Evolutionary conservation across 2,797 vertebrate genomes (phyloP).

Genomic region (Melanotaenia trifasciata): DNA sequence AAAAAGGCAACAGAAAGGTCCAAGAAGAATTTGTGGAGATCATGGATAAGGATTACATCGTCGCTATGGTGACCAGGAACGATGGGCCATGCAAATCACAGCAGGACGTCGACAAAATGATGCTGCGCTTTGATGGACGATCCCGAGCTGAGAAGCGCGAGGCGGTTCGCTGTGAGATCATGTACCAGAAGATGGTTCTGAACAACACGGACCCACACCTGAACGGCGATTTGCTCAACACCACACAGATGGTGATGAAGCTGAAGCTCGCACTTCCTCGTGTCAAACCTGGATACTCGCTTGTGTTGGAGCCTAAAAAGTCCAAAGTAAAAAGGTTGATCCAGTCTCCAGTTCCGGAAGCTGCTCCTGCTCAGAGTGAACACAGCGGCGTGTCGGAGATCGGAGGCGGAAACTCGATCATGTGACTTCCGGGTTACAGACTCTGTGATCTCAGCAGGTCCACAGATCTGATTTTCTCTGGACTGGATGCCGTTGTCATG

Average conservation of each 20-base stretch:
- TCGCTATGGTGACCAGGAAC: constrained; percentile 67
- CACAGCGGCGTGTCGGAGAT: neutral
- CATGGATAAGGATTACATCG: constrained; percentile 67
- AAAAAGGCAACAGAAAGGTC: neutral
- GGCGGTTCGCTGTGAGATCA: constrained; percentile 77
- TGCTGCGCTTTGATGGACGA: constrained; percentile 72
- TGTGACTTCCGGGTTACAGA: constrained; percentile 7
- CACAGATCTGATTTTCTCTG: too few relatives aligned
- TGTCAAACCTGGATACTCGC: constrained; percentile 68
- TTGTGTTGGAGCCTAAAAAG: constrained; percentile 62
- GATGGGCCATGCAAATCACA: constrained; percentile 81
- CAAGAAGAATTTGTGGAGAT: constrained; percentile 39
- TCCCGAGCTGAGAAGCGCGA: constrained; percentile 69
- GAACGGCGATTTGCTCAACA: constrained; percentile 4
- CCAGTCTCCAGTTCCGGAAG: accelerated
- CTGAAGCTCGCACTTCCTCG: constrained; percentile 78
- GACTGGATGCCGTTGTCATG: too few relatives aligned
- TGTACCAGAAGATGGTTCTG: constrained; percentile 80
- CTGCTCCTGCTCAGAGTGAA: neutral
- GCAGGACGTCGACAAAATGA: constrained; percentile 80
- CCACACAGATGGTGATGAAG: constrained; percentile 66
- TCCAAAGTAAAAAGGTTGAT: neutral
- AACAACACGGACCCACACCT: constrained; percentile 69
- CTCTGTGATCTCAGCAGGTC: too few relatives aligned
- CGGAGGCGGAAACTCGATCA: neutral